Evolutionary conservation across 2,888 invertebrate species (phyloP), one percentile per base, ranked within the genome.

Genomic region (Drosophila nr. fundita): DNA sequence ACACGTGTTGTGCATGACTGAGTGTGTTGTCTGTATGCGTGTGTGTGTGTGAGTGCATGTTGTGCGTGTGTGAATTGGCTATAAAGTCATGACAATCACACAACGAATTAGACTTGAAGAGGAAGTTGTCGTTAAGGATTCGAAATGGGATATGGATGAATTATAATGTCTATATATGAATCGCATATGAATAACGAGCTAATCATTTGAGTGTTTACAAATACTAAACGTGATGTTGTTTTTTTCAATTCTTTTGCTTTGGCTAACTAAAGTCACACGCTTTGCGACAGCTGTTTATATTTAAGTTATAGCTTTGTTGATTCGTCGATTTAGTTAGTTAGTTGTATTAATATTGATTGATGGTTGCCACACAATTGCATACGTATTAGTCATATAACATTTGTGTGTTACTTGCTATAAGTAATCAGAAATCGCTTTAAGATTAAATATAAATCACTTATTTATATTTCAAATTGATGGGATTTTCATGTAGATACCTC

Each of bases 71-170:
- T 76, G 87, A 78, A 74, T 87, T 78, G 76, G 82, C 83, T 57
- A 80, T 80, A 79, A 80, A 81, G 80, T 79, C 74, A 80, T 85
- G 82, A 80, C 80, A 82, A 82, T 82, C 82, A 77, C 83, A 75
- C 75, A 83, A 80, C 83, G 83, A 73, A 78, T 73, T 78, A 81
- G 73, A 73, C 68, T 55, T 78, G 38, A 68, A 80, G 78, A 87
- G 85, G 85, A 89, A 85, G 88, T 85, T 87, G 82, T 84, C 66
- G 69, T 82, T 82, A 85, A 80, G 87, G 88, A 89, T 83, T 69
- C 67, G 62, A 64, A 63, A 62, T 69, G 73, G 58, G 64, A 67
- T 71, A 70, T 78, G 82, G 60, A 76, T 73, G 68, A 62, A 74
- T 74, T 49, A 49, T 70, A 50, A 63, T 71, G 45, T 65, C 36